Evolutionary conservation across 2,113 vertebrate species (phyloP), one percentile per base, ranked within the genome.

Genomic region (Anoura caudifer): DNA sequence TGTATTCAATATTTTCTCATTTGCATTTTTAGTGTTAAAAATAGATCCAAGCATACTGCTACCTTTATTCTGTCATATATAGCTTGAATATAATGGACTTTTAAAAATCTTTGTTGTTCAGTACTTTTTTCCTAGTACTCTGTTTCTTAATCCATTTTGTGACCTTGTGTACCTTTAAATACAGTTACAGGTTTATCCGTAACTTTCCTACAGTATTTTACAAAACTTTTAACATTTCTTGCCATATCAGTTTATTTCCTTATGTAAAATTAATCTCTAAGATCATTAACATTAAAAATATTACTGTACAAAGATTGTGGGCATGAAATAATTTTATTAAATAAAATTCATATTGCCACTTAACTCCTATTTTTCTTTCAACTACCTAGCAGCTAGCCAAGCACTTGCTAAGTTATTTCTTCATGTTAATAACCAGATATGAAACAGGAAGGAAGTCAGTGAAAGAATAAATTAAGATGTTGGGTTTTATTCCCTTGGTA

Each of bases 131-230:
- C 45, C 20, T 93, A 41, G 45, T 59, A 47, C 22, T 82, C 26
- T 65, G 33, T 59, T 92, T 61, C 63, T 86, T 76, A 96, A 70
- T 52, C 20, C 8, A 65, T 93, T 93, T 95, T 96, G 56, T 93
- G 87, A 95, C 31, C n/a, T 6, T 77, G 9, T 87, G 28, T 96
- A 80, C 17, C 24, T n/a, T 47, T 59, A 93, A 86, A 82, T 36
- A 70, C n/a, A 89, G 73, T 77, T 72, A n/a, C 38, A 45, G 59
- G 33, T 80, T 85, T 76, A 80, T 93, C 20, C 17, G 17, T 88
- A 91, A 77, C 20, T 83, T 95, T 95, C 36, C 52, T 77, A 19
- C 70, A 70, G 3, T 47, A 47, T 61, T 81, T 36, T 72, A 24
- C 31, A 82, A 72, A 75, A 81, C 59, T 61, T 45, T 76, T 86